These are phyloP conservation scores for Brachyrhaphis roseni DNA, from an alignment of 2,797 vertebrate species.

Conservation along the genomic window DNA sequence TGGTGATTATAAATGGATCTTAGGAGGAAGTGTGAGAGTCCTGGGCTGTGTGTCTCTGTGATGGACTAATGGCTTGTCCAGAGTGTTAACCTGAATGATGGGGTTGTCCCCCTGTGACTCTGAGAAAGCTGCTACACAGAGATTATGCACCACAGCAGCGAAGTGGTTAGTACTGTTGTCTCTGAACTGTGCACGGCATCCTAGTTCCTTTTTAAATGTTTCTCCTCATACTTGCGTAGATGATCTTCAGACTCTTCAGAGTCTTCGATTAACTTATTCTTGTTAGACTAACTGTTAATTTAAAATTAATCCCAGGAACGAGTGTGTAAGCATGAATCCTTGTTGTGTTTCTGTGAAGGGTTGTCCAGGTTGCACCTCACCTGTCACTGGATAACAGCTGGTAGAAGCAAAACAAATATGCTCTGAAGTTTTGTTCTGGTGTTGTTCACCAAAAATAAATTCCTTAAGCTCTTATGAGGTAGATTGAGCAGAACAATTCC, in stretches of 20 bases:
- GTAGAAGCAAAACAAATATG: neutral
- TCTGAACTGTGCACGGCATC: neutral
- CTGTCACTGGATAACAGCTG: neutral
- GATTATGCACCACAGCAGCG: neutral
- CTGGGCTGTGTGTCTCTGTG: neutral
- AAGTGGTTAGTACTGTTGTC: neutral
- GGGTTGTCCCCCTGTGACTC: neutral
- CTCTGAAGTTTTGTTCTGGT: neutral
- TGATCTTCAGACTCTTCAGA: neutral
- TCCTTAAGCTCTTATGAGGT: neutral
- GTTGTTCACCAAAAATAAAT: neutral
- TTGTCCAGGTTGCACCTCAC: neutral
- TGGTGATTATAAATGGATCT: conserved; percentile 3
- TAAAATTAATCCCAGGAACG: neutral
- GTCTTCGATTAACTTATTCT: neutral
- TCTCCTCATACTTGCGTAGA: neutral
- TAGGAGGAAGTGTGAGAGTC: neutral
- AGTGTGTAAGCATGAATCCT: neutral
- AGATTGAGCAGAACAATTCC: neutral
- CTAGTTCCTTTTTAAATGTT: neutral
- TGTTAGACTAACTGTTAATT: neutral
- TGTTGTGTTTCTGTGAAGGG: neutral
- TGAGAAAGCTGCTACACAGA: neutral
- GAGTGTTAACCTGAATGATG: neutral
- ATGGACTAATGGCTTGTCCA: conserved; percentile 3